phyloP scores from a whole-genome alignment of 1,140 invertebrate genomes.

The Drosophila punjabiensis region DNA sequence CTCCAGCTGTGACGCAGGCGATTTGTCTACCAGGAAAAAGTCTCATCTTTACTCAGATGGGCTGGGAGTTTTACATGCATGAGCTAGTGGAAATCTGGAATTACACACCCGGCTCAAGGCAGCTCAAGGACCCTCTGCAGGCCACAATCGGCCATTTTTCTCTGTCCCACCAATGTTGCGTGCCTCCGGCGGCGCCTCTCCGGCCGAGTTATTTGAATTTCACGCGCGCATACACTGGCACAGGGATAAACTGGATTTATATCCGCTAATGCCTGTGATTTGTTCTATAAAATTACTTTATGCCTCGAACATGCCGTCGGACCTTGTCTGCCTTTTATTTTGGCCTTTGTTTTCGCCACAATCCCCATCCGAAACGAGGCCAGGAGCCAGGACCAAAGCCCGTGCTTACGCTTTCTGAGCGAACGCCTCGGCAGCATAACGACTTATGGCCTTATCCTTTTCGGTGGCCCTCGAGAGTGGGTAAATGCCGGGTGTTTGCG shows the following conservation, averaged over 20 bases:
- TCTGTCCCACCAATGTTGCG: constrained; percentile 54
- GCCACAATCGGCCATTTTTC: constrained; percentile 68
- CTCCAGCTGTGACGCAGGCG: constrained; percentile 4
- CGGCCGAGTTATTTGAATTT: constrained; percentile 73
- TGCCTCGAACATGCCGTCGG: constrained; percentile 69
- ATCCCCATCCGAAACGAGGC: constrained; percentile 15
- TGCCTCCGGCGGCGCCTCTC: constrained; percentile 9
- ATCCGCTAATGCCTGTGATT: constrained; percentile 82
- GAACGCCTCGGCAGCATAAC: constrained; percentile 56
- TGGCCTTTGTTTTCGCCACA: constrained; percentile 36
- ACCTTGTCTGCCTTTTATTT: constrained; percentile 34
- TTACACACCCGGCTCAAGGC: constrained; percentile 49
- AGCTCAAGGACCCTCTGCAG: constrained; percentile 46
- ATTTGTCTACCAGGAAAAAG: constrained; percentile 30
- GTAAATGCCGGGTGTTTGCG: constrained; percentile 42
- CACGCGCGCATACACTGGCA: constrained; percentile 80
- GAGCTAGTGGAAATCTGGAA: constrained; percentile 33
- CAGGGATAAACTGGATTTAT: constrained; percentile 82
- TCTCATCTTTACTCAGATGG: constrained; percentile 14
- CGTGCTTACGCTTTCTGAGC: constrained; percentile 61
- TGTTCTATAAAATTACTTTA: constrained; percentile 84
- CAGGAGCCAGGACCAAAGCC: constrained; percentile 31
- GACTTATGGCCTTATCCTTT: constrained; percentile 75
- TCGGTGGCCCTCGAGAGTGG: constrained; percentile 46
- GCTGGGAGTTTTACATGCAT: constrained; percentile 7